Percentiles rank a stretch among this genome's conserved stretches.
phyloP scores from a whole-genome alignment of 2,888 invertebrate species.

The Ligdia adustata region DNA sequence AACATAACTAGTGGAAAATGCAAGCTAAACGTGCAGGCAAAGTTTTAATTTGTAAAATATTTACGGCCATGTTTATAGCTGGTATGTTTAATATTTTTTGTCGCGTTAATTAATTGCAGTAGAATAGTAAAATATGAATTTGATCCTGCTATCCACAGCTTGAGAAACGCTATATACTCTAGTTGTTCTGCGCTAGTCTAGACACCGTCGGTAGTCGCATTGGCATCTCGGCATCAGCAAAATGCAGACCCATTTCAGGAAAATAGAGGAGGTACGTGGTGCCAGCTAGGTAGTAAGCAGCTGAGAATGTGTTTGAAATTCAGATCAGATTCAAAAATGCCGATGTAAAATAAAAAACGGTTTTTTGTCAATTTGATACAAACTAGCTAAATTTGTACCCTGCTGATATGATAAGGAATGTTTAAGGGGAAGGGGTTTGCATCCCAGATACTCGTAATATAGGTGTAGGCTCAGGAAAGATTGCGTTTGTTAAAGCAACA shows the following conservation, averaged over 20 bases:
- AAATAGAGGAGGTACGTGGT: constrained; percentile 37
- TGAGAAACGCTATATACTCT: not conserved
- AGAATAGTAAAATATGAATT: too few relatives aligned
- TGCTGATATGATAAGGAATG: too few relatives aligned
- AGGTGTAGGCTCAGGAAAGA: not conserved
- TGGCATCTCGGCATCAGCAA: constrained; percentile 40
- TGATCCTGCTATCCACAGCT: too few relatives aligned
- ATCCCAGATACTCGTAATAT: too few relatives aligned
- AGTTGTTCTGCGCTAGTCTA: constrained; percentile 48
- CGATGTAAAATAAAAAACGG: constrained; percentile 13
- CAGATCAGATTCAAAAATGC: not conserved
- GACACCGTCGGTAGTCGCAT: constrained; percentile 48
- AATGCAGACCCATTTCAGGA: constrained; percentile 40
- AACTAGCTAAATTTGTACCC: too few relatives aligned
- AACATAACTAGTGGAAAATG: too few relatives aligned
- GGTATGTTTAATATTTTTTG: too few relatives aligned
- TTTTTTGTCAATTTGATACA: not conserved
- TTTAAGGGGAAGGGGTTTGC: too few relatives aligned
- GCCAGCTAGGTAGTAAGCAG: constrained; percentile 23
- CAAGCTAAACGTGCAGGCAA: too few relatives aligned
- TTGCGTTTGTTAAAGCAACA: constrained; percentile 2
- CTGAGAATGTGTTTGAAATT: constrained; percentile 24
- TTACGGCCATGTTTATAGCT: too few relatives aligned
- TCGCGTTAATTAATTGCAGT: too few relatives aligned
- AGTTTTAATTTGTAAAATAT: too few relatives aligned